A percentile compares a stretch with the other conserved stretches of the same genome.
Conservation (phyloP, 2,113 vertebrate genomes). For the Gallinago media region DNA sequence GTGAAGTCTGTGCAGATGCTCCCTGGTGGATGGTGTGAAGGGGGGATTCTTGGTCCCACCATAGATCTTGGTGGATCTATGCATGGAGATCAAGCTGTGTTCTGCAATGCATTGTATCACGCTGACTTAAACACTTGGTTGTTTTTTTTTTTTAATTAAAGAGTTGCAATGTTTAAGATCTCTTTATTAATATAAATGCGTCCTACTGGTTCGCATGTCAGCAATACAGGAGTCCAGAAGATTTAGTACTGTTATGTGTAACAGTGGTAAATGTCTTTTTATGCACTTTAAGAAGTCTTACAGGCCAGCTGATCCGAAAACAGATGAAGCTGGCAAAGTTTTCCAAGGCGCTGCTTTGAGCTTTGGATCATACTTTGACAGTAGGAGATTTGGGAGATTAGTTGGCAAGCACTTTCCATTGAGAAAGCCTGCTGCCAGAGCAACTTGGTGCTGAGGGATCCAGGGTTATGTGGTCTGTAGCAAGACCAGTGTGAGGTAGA, state of each 20-base stretch:
- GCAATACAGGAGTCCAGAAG: background rate
- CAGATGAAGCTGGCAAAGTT: background rate
- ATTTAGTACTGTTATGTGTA: background rate
- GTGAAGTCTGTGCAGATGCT: background rate
- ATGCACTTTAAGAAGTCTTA: background rate
- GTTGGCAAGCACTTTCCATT: background rate
- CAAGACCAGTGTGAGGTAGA: background rate
- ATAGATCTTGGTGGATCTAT: background rate
- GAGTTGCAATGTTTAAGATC: background rate
- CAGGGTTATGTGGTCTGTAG: background rate
- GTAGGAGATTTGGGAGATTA: background rate
- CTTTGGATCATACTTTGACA: background rate
- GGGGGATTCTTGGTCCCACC: background rate
- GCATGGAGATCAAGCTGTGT: background rate
- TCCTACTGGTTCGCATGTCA: rapidly evolving
- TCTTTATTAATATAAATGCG: background rate
- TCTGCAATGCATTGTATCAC: background rate
- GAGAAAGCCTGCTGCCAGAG: background rate
- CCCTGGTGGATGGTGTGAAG: background rate
- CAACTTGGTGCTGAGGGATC: background rate
- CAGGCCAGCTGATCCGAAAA: background rate
- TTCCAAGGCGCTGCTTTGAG: background rate
- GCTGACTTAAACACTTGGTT: rapidly evolving
- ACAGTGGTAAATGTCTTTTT: background rate
- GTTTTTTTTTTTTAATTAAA: background rate